Conservation (phyloP, 2,888 invertebrate genomes). For the Labia minor region DNA sequence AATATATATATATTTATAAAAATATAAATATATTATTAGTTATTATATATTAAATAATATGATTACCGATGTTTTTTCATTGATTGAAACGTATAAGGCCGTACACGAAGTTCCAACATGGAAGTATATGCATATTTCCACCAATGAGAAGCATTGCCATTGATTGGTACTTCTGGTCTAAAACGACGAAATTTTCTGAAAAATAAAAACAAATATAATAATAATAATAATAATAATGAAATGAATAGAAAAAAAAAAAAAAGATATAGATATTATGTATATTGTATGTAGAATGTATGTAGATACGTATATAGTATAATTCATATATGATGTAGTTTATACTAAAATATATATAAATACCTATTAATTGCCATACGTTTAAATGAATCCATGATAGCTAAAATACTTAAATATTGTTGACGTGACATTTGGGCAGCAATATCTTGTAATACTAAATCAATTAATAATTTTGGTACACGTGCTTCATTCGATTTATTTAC, state of each 20-base stretch:
- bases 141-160: constrained; percentile 53
- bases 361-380: constrained; percentile 54
- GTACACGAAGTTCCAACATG: constrained; percentile 57
- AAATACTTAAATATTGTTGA: constrained; percentile 54
- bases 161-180: constrained; percentile 47
- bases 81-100: constrained; percentile 62
- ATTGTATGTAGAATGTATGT: too few relatives aligned
- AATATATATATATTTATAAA: not conserved
- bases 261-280: constrained; percentile 23
- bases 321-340: too few relatives aligned
- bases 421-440: constrained; percentile 62
- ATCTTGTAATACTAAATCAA: constrained; percentile 61
- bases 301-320: too few relatives aligned
- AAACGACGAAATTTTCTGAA: constrained; percentile 51
- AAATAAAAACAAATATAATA: constrained; percentile 16
- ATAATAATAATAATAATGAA: not conserved
- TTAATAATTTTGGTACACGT: constrained; percentile 49
- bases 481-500: constrained; percentile 54
- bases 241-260: constrained; percentile 15
- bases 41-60: not conserved
- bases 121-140: constrained; percentile 66
- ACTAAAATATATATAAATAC: constrained; percentile 32
- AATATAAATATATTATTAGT: not conserved
- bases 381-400: constrained; percentile 37
- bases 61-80: constrained; percentile 52